These are phyloP conservation scores for Tetrao urogallus DNA, from an alignment of 2,113 vertebrate genomes.

Conservation along the genomic window DNA sequence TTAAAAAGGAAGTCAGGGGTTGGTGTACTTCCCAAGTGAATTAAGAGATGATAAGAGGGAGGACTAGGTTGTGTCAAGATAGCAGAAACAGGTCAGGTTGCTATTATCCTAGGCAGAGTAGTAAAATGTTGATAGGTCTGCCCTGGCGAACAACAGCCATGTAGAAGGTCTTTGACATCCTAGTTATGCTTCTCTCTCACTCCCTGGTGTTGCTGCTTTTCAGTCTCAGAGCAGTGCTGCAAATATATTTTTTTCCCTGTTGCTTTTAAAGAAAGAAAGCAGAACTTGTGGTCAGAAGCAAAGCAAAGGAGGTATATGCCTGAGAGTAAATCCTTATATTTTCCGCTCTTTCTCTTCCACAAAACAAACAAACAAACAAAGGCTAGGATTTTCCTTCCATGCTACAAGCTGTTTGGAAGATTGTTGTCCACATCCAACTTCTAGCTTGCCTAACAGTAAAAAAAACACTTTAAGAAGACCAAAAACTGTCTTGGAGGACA, in stretches of 20 bases:
- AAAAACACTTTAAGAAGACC: not conserved
- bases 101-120: not conserved
- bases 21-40: not conserved
- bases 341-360: not conserved
- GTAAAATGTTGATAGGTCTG: not conserved
- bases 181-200: not conserved
- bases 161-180: not conserved
- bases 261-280: not conserved
- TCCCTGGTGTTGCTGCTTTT: not conserved
- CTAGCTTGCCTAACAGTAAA: not conserved
- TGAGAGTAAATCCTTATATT: not conserved
- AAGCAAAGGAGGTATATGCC: not conserved
- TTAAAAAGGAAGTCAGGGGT: not conserved
- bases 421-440: accelerated
- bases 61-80: too few species aligned
- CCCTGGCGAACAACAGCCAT: accelerated
- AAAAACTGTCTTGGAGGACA: not conserved
- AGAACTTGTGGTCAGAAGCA: not conserved
- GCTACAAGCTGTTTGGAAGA: not conserved
- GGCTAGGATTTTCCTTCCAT: not conserved
- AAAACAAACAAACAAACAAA: not conserved
- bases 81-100: not conserved
- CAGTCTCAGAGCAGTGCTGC: not conserved
- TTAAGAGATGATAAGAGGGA: not conserved
- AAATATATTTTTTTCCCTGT: not conserved